These are phyloP conservation scores for Sander lucioperca DNA, from an alignment of 2,113 vertebrate species.

Conservation along the genomic window DNA sequence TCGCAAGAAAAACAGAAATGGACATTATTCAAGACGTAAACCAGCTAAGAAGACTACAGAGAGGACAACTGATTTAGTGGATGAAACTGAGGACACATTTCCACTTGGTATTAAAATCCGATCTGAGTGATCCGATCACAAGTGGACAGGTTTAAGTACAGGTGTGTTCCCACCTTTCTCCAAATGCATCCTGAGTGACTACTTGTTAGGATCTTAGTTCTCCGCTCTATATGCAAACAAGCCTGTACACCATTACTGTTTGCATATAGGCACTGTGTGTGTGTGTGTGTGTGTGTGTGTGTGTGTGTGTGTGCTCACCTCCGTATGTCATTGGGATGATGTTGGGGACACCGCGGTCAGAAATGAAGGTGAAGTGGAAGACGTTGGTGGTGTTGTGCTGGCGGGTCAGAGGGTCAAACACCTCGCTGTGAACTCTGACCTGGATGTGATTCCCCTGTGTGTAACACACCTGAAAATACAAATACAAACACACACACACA, in stretches of 20 bases:
- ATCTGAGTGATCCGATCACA: too few relatives aligned
- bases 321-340: conserved; percentile 93
- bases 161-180: neutral
- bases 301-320: conserved; percentile 77
- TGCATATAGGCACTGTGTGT: too few relatives aligned
- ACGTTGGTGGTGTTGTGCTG: conserved; percentile 94
- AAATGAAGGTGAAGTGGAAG: conserved; percentile 96
- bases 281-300: conserved; percentile 8
- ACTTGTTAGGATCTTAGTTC: too few relatives aligned
- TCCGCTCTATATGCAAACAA: too few relatives aligned
- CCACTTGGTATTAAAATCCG: too few relatives aligned
- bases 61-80: too few relatives aligned
- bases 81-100: too few relatives aligned
- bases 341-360: conserved; percentile 88
- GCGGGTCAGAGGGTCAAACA: conserved; percentile 89
- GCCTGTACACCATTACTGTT: too few relatives aligned
- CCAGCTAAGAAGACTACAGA: neutral
- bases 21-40: neutral
- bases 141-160: neutral
- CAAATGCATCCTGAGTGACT: too few relatives aligned
- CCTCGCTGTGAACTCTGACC: conserved; percentile 95
- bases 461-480: conserved; percentile 90
- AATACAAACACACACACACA: neutral
- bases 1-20: neutral
- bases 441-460: conserved; percentile 92